Evolutionary conservation across 2,797 vertebrate genomes (phyloP).

Genomic region (Triplophysa yarkandensis): DNA sequence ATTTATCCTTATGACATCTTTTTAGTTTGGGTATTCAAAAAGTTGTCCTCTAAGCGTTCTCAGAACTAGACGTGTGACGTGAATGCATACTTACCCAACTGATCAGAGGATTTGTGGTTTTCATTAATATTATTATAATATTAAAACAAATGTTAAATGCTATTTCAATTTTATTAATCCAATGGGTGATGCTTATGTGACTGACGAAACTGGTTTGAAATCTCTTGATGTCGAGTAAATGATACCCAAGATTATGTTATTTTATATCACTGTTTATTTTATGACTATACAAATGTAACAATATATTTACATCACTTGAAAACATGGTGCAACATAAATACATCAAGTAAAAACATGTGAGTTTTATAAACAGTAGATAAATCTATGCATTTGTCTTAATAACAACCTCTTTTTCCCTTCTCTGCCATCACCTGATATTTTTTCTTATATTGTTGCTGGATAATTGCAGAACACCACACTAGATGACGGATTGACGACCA

Average conservation of each 20-base stretch:
- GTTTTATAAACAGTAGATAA: conserved; percentile 16
- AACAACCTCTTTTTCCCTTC: conserved; percentile 72
- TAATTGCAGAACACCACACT: conserved; percentile 78
- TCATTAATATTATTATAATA: neutral
- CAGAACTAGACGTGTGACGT: neutral
- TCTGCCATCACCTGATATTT: conserved; percentile 65
- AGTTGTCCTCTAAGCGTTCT: neutral
- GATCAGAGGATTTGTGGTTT: neutral
- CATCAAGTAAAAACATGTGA: neutral
- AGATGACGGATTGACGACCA: conserved; percentile 72
- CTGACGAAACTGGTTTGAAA: too few relatives aligned
- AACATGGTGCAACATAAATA: neutral
- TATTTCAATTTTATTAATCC: neutral
- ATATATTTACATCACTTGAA: neutral
- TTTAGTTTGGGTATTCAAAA: neutral
- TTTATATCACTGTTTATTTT: too few relatives aligned
- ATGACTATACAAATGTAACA: too few relatives aligned
- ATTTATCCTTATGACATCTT: conserved; percentile 1
- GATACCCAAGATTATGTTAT: too few relatives aligned
- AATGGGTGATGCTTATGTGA: too few relatives aligned
- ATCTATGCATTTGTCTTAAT: conserved; percentile 70
- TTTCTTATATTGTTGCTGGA: conserved; percentile 67
- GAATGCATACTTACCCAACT: neutral
- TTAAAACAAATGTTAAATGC: neutral
- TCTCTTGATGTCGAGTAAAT: too few relatives aligned